Conservation (phyloP, 2,888 invertebrate species). For the Brachypalpus laphriformis region DNA sequence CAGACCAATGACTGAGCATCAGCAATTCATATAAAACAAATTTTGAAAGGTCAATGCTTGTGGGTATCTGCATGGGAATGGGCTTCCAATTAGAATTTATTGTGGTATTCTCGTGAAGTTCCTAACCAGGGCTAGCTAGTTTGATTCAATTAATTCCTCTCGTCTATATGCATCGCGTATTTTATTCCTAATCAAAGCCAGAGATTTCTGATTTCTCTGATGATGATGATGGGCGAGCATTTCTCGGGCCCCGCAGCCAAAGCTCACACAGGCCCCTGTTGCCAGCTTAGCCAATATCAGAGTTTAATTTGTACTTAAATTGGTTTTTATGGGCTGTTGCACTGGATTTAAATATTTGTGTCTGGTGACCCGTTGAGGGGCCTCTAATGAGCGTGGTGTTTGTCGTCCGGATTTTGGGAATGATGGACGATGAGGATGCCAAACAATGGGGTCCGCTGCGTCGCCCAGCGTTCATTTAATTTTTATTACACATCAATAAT, state of each 20-base stretch:
- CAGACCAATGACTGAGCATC: constrained; percentile 30
- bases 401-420: neutral
- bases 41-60: constrained; percentile 71
- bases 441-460: constrained; percentile 45
- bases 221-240: neutral
- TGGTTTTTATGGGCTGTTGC: constrained; percentile 67
- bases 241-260: constrained; percentile 11
- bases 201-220: constrained; percentile 53
- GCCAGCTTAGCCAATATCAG: constrained; percentile 54
- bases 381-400: constrained; percentile 25
- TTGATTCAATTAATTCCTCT: constrained; percentile 70
- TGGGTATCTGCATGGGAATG: constrained; percentile 62
- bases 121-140: constrained; percentile 3
- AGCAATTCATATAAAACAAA: constrained; percentile 57
- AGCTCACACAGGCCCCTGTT: neutral
- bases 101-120: constrained; percentile 52
- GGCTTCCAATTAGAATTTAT: constrained; percentile 72
- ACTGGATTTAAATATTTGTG: constrained; percentile 66
- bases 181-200: constrained; percentile 67
- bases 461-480: constrained; percentile 50
- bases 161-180: constrained; percentile 28
- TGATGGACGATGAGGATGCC: constrained; percentile 32
- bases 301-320: constrained; percentile 72
- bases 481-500: constrained; percentile 73
- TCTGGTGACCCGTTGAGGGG: constrained; percentile 34